Conservation (phyloP, 2,113 vertebrate species). For the Eublepharis macularius region DNA sequence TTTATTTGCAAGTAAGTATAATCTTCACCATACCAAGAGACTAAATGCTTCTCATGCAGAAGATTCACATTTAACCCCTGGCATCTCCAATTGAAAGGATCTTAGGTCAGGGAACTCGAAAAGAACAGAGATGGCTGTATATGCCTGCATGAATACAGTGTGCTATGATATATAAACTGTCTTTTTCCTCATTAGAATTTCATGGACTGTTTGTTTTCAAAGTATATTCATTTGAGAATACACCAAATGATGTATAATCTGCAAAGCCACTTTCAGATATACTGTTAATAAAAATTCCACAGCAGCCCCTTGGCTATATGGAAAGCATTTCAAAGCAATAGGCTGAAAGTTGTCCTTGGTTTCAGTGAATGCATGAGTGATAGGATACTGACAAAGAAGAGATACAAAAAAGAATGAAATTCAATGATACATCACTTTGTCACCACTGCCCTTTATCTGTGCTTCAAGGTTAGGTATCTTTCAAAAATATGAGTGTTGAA, state of each 20-base stretch:
- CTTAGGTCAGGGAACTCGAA: no score
- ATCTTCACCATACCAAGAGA: no score
- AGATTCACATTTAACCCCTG: neutral
- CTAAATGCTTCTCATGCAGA: neutral
- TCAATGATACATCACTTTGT: constrained; percentile 5
- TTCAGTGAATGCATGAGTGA: constrained; percentile 27
- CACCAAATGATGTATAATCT: constrained; percentile 40
- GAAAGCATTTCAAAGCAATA: constrained; percentile 23
- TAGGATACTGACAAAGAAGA: constrained; percentile 10
- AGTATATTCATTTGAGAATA: constrained; percentile 40
- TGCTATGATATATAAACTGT: constrained; percentile 27
- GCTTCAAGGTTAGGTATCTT: constrained; percentile 35
- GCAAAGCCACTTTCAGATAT: constrained; percentile 36
- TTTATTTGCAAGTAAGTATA: no score
- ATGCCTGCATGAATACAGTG: neutral
- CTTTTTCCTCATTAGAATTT: constrained; percentile 25
- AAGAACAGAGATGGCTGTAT: neutral
- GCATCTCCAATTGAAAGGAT: neutral
- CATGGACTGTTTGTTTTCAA: neutral
- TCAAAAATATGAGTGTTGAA: neutral
- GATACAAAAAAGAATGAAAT: constrained; percentile 20
- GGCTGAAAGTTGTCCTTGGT: constrained; percentile 10
- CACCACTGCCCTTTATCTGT: constrained; percentile 1
- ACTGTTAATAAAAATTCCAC: constrained; percentile 37
- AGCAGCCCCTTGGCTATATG: constrained; percentile 18